Evolutionary conservation across 2,797 vertebrate species (phyloP).

Genomic region (Eleutherodactylus coqui): DNA sequence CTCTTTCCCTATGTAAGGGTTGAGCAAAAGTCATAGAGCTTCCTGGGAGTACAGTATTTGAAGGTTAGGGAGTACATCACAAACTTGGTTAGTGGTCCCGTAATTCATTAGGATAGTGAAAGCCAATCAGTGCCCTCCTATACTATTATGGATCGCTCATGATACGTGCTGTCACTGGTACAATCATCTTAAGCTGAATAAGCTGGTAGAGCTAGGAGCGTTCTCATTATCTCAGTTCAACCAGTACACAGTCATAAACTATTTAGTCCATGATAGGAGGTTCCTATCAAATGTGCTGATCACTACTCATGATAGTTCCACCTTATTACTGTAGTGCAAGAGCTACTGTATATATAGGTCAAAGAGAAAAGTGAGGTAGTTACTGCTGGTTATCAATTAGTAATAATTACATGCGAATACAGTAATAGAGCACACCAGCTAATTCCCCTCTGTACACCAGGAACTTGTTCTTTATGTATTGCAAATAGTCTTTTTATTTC

Average conservation of each 20-base stretch:
- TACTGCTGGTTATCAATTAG: not conserved
- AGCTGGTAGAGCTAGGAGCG: constrained; percentile 59
- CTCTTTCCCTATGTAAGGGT: not conserved
- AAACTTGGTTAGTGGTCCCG: not conserved
- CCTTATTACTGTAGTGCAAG: not conserved
- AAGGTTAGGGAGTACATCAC: not conserved
- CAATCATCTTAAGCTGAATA: constrained; percentile 25
- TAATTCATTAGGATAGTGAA: not conserved
- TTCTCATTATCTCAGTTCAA: constrained; percentile 52
- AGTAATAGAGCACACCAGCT: not conserved
- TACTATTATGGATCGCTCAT: not conserved
- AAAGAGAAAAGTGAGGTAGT: not conserved
- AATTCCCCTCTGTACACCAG: not conserved
- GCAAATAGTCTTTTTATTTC: not conserved
- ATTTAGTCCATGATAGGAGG: constrained; percentile 2
- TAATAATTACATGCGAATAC: not conserved
- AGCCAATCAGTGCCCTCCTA: not conserved
- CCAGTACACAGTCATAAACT: constrained; percentile 55
- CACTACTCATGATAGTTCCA: not conserved
- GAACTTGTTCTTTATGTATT: not conserved
- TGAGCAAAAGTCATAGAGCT: not conserved
- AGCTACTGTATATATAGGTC: constrained; percentile 36
- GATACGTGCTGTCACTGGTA: not conserved
- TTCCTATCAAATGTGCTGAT: constrained; percentile 49
- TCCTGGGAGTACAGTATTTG: not conserved